Evolutionary conservation across 2,888 invertebrate genomes (phyloP), one percentile per base, ranked within the genome.

Genomic region (Hirtodrosophila trivittata): DNA sequence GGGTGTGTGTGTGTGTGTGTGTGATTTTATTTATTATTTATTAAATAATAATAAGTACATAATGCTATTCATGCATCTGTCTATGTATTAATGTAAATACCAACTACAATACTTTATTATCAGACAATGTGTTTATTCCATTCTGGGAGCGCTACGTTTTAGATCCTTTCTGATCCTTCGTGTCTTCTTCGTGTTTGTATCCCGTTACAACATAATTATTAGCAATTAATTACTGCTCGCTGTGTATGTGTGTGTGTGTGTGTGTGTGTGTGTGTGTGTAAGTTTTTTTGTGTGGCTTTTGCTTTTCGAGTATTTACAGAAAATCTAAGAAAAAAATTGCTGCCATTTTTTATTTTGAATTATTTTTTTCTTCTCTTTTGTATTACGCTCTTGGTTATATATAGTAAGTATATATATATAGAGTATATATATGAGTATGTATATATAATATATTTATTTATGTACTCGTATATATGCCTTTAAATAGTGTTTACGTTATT

Each of bases 251-350:
- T 16, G 8, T 35, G 47, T 47, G 7, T 47, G 26, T 50, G n/a
- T 13, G 37, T 37, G 38, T 14, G 9, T 38, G 18, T 16, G 18
- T 49, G 38, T 37, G 9, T 49, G 14, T 49, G 28, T 42, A 26
- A 63, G 41, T 58, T 57, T 56, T 43, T 59, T 41, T 30, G n/a
- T 42, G 30, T 66, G 54, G 49, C 67, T 38, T 60, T 54, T 38
- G 49, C 43, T 63, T 82, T 80, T 86, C 73, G 86, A 80, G 81
- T 86, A 86, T 80, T 80, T 80, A 83, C 86, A 86, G 80, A 86
- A 74, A 80, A 65, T 75, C 57, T 63, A 86, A 73, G 84, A 81
- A 83, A 85, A 84, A 83, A 77, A 42, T 65, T 66, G 59, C 25
- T 55, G 59, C 49, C 52, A 25, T 62, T 46, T 51, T 21, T n/a